phyloP scores from a whole-genome alignment of 2,888 invertebrate genomes.

The Drosophila prolongata region DNA sequence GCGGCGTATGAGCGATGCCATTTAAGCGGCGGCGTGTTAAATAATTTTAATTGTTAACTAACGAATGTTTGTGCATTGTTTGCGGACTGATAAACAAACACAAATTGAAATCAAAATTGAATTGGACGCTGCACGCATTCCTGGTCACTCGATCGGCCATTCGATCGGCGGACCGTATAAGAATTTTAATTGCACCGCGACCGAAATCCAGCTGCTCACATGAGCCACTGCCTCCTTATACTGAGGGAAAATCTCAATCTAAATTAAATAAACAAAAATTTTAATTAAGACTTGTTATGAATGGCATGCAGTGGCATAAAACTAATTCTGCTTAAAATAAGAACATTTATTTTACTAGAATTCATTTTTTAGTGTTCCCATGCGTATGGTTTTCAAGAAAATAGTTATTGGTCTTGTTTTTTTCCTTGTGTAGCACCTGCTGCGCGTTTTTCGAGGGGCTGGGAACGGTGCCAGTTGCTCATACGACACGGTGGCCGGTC shows the following conservation, averaged over 20 bases:
- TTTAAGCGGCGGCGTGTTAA: conserved; percentile 35
- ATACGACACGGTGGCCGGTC: conserved; percentile 50
- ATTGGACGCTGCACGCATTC: conserved; percentile 65
- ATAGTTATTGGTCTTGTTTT: too few species aligned
- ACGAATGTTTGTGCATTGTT: conserved; percentile 31
- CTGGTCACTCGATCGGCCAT: conserved; percentile 31
- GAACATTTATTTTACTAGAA: too few species aligned
- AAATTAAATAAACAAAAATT: too few species aligned
- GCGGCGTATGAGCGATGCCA: conserved; percentile 50
- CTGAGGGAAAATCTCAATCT: neutral
- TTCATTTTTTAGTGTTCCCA: too few species aligned
- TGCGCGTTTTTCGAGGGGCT: neutral
- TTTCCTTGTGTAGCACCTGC: conserved; percentile 31
- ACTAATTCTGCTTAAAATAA: too few species aligned
- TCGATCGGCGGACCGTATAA: conserved; percentile 44
- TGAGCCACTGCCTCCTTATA: neutral
- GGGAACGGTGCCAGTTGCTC: conserved; percentile 42
- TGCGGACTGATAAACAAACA: conserved; percentile 40
- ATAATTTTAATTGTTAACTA: conserved; percentile 68
- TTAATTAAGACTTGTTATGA: too few species aligned
- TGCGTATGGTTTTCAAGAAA: too few species aligned
- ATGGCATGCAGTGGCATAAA: too few species aligned
- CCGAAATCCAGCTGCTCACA: conserved; percentile 51
- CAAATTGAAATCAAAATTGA: conserved; percentile 75
- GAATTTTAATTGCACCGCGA: conserved; percentile 77